phyloP scores from a whole-genome alignment of 2,888 invertebrate genomes.

The Taenaris catops region DNA sequence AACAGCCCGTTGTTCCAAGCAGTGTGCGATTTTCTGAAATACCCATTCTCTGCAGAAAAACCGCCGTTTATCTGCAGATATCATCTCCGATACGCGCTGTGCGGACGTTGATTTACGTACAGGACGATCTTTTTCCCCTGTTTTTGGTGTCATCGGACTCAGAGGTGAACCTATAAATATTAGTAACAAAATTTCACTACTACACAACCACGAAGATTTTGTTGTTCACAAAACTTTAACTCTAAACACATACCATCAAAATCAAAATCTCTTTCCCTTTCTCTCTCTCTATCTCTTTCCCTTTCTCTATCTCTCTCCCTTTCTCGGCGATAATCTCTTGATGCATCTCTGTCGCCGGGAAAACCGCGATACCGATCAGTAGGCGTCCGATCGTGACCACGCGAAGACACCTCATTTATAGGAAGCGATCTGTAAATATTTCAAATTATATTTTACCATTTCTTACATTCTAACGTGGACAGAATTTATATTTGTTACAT shows the following conservation, averaged over 20 bases:
- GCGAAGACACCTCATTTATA: slow-evolving; percentile 58
- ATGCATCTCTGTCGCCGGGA: slow-evolving; percentile 47
- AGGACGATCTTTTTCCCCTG: slow-evolving; percentile 49
- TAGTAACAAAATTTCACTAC: not conserved
- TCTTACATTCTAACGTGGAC: too few species aligned
- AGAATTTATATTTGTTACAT: too few species aligned
- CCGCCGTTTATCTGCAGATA: slow-evolving; percentile 82
- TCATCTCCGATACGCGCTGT: slow-evolving; percentile 55
- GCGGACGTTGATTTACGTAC: slow-evolving; percentile 67
- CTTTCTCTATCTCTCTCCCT: slow-evolving; percentile 51
- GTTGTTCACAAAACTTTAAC: not conserved
- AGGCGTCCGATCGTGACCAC: slow-evolving; percentile 69
- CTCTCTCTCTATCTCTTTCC: slow-evolving; percentile 45
- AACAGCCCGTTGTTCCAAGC: slow-evolving; percentile 91
- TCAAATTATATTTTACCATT: too few species aligned
- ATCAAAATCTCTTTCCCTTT: slow-evolving; percentile 48
- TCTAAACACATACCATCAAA: slow-evolving; percentile 47
- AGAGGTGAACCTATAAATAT: slow-evolving; percentile 47
- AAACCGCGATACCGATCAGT: slow-evolving; percentile 61
- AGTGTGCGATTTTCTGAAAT: slow-evolving; percentile 94
- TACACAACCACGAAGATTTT: not conserved
- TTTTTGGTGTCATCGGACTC: slow-evolving; percentile 48
- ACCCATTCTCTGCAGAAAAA: slow-evolving; percentile 98
- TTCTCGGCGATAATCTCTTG: slow-evolving; percentile 62
- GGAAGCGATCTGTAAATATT: slow-evolving; percentile 54